A percentile compares a stretch with the other conserved stretches of the same genome.
These are phyloP conservation scores for Elanoides forficatus DNA, from an alignment of 2,113 vertebrate genomes.

Conservation along the genomic window DNA sequence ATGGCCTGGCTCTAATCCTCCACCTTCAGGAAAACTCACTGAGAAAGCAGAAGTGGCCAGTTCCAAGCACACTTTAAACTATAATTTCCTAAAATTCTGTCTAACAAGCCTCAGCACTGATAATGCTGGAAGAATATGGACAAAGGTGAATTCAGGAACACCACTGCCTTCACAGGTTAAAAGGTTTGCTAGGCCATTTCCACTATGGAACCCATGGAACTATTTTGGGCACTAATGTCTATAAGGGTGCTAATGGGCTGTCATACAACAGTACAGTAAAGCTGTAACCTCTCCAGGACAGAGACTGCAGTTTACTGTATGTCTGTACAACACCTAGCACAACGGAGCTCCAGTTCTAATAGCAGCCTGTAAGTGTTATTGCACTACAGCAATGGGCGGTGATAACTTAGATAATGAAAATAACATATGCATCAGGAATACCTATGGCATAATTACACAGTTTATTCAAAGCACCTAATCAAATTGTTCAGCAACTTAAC, in stretches of 20 bases:
- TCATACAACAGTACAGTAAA: not conserved
- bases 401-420: not conserved
- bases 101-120: not conserved
- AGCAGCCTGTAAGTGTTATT: not conserved
- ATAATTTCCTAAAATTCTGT: not conserved
- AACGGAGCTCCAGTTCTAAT: not conserved
- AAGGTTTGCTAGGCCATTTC: not conserved
- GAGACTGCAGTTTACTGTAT: not conserved
- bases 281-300: not conserved
- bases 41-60: not conserved
- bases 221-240: not conserved
- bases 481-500: constrained; percentile 7
- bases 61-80: not conserved
- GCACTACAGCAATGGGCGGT: not conserved
- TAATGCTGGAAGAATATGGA: not conserved
- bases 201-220: not conserved
- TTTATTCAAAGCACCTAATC: constrained; percentile 42
- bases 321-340: not conserved
- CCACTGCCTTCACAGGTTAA: not conserved
- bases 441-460: constrained; percentile 7
- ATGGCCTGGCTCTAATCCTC: not conserved
- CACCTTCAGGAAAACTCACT: not conserved
- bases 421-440: not conserved
- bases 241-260: not conserved
- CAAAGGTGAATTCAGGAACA: not conserved